These are phyloP conservation scores for Andrena trimmerana DNA, from an alignment of 2,888 invertebrate species.

Conservation along the genomic window DNA sequence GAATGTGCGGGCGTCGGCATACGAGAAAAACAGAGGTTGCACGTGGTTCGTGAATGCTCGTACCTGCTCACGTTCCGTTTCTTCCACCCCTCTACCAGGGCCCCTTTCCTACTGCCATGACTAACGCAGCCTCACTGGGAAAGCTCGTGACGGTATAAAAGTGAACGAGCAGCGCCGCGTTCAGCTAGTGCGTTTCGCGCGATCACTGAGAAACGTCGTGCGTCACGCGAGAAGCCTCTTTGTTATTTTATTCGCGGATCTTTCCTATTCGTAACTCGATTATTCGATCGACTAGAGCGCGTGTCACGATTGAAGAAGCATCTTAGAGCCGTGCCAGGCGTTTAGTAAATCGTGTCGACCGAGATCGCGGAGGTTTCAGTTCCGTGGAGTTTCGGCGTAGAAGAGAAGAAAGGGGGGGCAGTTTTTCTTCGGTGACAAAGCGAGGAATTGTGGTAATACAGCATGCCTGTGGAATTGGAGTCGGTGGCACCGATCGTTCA, in stretches of 20 bases:
- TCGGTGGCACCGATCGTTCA: conserved; percentile 71
- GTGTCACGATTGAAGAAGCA: conserved; percentile 2
- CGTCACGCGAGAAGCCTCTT: background rate
- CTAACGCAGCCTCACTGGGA: conserved; percentile 43
- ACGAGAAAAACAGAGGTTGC: conserved; percentile 74
- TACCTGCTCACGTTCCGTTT: conserved; percentile 57
- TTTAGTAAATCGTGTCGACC: conserved; percentile 4
- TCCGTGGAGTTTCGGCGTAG: background rate
- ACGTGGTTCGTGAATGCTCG: conserved; percentile 79
- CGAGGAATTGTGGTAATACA: background rate
- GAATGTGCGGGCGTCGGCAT: conserved; percentile 38
- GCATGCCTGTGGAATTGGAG: conserved; percentile 80
- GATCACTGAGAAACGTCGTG: conserved; percentile 27
- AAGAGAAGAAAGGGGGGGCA: background rate
- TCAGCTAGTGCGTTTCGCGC: conserved; percentile 74
- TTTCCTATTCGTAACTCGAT: background rate
- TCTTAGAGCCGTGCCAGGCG: conserved; percentile 6
- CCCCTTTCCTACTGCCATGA: conserved; percentile 51
- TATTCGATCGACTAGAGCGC: background rate
- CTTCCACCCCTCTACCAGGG: conserved; percentile 43
- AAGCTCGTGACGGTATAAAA: conserved; percentile 75
- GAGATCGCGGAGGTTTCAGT: background rate
- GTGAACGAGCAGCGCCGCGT: conserved; percentile 60
- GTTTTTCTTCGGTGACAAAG: background rate
- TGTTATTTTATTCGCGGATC: background rate